A percentile compares a stretch with the other conserved stretches of the same genome.
phyloP scores from a whole-genome alignment of 2,888 invertebrate species.

The Atrina japonica region DNA sequence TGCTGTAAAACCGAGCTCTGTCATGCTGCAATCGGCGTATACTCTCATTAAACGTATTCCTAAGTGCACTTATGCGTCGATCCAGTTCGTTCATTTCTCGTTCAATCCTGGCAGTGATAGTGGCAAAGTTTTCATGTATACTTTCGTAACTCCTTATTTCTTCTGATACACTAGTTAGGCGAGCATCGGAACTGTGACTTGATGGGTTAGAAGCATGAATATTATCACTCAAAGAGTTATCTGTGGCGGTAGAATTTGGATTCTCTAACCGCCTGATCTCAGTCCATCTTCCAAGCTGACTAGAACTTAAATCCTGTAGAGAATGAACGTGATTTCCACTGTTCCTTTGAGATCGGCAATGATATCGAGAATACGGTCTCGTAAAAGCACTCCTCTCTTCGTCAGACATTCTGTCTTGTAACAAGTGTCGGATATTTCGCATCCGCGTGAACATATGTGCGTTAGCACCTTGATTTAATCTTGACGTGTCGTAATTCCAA shows the following conservation, averaged over 20 bases:
- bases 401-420: conserved; percentile 9
- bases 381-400: conserved; percentile 22
- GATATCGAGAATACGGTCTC: not conserved
- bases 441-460: conserved; percentile 17
- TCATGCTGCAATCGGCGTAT: conserved; percentile 58
- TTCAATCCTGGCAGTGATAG: conserved; percentile 62
- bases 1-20: conserved; percentile 30
- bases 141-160: conserved; percentile 23
- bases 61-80: conserved; percentile 62
- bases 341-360: conserved; percentile 1
- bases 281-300: conserved; percentile 14
- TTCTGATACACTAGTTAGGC: conserved; percentile 11
- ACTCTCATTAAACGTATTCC: conserved; percentile 66
- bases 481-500: conserved; percentile 28
- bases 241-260: conserved; percentile 4
- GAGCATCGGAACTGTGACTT: conserved; percentile 1
- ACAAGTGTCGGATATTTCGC: not conserved
- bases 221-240: not conserved
- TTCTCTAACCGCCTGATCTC: conserved; percentile 14
- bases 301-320: conserved; percentile 12
- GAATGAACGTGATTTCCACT: conserved; percentile 11
- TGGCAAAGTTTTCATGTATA: conserved; percentile 52
- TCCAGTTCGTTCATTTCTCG: conserved; percentile 68
- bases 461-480: conserved; percentile 2
- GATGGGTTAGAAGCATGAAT: not conserved